These are phyloP conservation scores for Chrysina gloriosa DNA, from an alignment of 2,888 invertebrate genomes.

Conservation along the genomic window DNA sequence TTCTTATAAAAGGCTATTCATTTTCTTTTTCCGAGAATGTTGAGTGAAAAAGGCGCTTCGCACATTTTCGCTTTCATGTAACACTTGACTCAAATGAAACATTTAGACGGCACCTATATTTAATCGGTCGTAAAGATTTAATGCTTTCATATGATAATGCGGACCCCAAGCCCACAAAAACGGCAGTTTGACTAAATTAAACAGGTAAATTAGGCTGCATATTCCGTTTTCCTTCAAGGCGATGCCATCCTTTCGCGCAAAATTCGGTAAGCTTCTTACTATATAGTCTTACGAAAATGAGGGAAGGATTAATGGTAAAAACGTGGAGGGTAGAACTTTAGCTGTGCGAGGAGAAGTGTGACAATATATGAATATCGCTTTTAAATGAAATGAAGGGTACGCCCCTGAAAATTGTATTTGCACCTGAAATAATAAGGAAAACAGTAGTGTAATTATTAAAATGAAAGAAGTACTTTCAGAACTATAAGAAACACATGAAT, in stretches of 20 bases:
- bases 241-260: background rate
- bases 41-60: constrained; percentile 17
- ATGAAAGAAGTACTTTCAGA: too few relatives aligned
- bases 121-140: constrained; percentile 32
- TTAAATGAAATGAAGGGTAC: too few relatives aligned
- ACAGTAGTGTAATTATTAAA: too few relatives aligned
- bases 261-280: background rate
- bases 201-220: constrained; percentile 29
- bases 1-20: too few relatives aligned
- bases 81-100: constrained; percentile 29
- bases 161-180: constrained; percentile 8
- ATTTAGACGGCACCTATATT: constrained; percentile 16
- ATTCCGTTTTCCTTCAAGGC: background rate
- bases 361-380: too few relatives aligned
- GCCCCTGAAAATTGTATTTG: background rate
- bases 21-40: background rate
- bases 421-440: too few relatives aligned
- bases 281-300: constrained; percentile 7
- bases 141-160: constrained; percentile 31
- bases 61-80: constrained; percentile 4
- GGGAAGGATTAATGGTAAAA: constrained; percentile 14
- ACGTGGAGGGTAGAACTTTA: background rate
- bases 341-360: background rate
- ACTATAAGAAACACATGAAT: too few relatives aligned
- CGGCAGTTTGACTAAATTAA: constrained; percentile 30